Evolutionary conservation across 2,113 vertebrate genomes (phyloP), one percentile per base, ranked within the genome.

Genomic region (Anolis carolinensis): DNA sequence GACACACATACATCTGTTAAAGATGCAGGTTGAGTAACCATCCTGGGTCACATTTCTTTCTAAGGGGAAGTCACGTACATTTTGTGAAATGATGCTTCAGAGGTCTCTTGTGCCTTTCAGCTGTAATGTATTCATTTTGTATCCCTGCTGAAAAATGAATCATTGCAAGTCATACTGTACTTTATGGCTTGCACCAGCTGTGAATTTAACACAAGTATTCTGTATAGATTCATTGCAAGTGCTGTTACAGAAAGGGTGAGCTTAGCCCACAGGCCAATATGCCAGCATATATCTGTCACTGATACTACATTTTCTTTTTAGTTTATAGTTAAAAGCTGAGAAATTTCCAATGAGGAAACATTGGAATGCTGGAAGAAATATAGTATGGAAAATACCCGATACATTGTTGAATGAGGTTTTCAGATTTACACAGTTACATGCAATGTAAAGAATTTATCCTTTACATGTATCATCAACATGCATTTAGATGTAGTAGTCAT

Each of bases 211-310:
- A 55, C 48, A 55, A 20, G 8, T 70, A 11, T 85, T 68, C 59
- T 23, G 48, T 79, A 36, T 70, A 55, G 63, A 70, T 82, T 71
- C 80, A 70, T 78, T 70, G 63, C 75, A 67, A 70, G 36, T 52
- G 32, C n/a, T 78, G 44, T 78, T 85, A 55, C 65, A 55, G n/a
- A 78, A 78, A 65, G 63, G 63, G 70, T 55, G 48, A 36, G 63
- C 83, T 79, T 52, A 78, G 50, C 65, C 63, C 63, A 70, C 25
- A 85, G 63, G 50, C 62, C 74, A 85, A 30, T 70, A 70, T 78
- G n/a, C 44, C 23, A 70, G 32, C 44, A 30, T 70, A 70, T 70
- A 85, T 70, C 63, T 85, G 44, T 70, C 83, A 55, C 63, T n/a
- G 55, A 55, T 30, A 75, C 52, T 62, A 70, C 50, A 55, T 85